A percentile compares a stretch with the other conserved stretches of the same genome.
Conservation (phyloP, 2,113 vertebrate species). For the Helogale parvula region DNA sequence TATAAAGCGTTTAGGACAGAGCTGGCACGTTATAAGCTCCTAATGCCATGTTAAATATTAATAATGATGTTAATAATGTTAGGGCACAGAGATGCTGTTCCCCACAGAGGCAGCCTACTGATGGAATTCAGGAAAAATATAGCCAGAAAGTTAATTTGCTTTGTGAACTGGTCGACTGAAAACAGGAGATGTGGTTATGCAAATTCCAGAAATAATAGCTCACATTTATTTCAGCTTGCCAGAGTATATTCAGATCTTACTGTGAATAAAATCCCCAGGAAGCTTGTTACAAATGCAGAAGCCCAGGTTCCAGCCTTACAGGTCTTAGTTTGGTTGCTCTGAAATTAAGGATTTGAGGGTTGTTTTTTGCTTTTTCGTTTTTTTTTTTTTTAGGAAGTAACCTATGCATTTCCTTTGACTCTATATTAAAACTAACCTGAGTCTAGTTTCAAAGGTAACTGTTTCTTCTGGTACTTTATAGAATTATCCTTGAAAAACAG, state of each 20-base stretch:
- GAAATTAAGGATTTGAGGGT: background rate
- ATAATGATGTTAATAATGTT: conserved; percentile 59
- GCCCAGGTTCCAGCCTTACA: background rate
- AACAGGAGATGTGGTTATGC: conserved; percentile 53
- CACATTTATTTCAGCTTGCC: conserved; percentile 51
- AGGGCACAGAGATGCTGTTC: background rate
- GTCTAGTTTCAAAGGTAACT: background rate
- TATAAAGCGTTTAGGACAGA: conserved; percentile 14
- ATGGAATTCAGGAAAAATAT: conserved; percentile 52
- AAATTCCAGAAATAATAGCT: conserved; percentile 69
- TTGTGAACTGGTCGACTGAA: conserved; percentile 43
- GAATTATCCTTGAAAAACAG: background rate
- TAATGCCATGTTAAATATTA: conserved; percentile 68
- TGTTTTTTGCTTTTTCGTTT: too few species aligned
- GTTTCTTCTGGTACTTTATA: background rate
- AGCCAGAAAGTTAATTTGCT: conserved; percentile 61
- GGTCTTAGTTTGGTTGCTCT: background rate
- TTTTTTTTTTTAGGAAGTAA: background rate
- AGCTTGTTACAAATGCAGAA: background rate
- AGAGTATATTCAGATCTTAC: background rate
- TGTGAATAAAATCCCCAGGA: background rate
- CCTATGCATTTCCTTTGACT: background rate
- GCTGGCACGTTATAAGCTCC: background rate
- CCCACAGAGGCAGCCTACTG: conserved; percentile 21
- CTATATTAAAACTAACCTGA: background rate